Evolutionary conservation across 1,140 invertebrate genomes (phyloP).

Genomic region (Pseudoatta argentina): DNA sequence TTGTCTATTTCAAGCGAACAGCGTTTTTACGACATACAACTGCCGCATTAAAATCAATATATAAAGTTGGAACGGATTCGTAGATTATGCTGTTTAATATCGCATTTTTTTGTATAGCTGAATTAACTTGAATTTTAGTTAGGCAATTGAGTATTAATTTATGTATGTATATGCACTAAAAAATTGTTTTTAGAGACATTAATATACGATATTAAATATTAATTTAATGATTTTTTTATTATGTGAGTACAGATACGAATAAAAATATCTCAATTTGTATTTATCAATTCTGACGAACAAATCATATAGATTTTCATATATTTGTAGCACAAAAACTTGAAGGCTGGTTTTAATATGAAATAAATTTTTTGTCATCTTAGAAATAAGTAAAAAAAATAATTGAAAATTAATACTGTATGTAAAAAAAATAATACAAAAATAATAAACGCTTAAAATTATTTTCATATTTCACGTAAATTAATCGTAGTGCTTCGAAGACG

Average conservation of each 20-base stretch:
- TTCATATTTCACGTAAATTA: background rate
- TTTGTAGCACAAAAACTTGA: background rate
- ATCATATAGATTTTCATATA: background rate
- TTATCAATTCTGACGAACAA: background rate
- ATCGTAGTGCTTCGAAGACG: background rate
- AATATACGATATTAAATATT: background rate
- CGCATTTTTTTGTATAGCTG: background rate
- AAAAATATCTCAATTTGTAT: background rate
- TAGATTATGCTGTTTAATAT: background rate
- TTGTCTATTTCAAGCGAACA: slow-evolving; percentile 82
- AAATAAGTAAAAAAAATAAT: background rate
- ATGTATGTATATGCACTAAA: background rate
- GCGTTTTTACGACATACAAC: slow-evolving; percentile 44
- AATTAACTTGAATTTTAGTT: slow-evolving; percentile 3
- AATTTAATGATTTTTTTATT: background rate
- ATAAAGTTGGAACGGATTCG: background rate
- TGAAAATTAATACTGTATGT: background rate
- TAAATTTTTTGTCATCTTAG: background rate
- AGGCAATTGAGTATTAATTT: background rate
- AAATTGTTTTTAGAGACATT: background rate
- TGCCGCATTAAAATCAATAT: slow-evolving; percentile 57
- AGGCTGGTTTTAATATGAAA: background rate
- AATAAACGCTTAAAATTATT: background rate
- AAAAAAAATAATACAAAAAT: background rate
- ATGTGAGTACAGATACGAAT: background rate